Base-by-base conservation (phyloP, 2,888 invertebrate genomes). In the Lysandra bellargus region DNA sequence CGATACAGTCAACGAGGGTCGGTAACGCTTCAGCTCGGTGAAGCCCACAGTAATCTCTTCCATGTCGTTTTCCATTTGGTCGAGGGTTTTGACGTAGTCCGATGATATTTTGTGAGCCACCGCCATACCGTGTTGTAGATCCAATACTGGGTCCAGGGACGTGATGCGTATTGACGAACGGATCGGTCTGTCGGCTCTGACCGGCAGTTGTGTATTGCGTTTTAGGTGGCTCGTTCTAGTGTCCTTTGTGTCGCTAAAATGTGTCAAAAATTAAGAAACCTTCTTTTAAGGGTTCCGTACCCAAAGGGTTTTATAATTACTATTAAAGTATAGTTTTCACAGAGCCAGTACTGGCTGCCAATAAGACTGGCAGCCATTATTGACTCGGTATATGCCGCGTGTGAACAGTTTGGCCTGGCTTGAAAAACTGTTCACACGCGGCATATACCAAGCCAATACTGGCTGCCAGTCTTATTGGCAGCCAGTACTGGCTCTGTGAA, bases 51-150 rank as follows among this genome's bases (percentile, higher is more conserved):
- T 90, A 75, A 80, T 86, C 40, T 87, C 85, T 2, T 78, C 53
- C 33, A 14, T 33, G 69, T 81, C 86, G 3, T 87, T 85, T 79
- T 88, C 86, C 3, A 89, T 86, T 79, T 87, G 85, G 53, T 89
- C 88, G 37, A 92, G 88, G 1, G 91, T 90, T 80, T 87, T 90
- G 0, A 91, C 90, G 80, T 92, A 92, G 80, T 93, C 92, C 0
- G 91, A 88, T 2, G 93, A 93, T 82, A 92, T 88, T 83, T 92
- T 92, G 12, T 91, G 86, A 1, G 85, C 85, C 1, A 88, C 80
- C 80, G 83, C 89, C 80, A 86, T 87, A 2, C 88, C 88, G 81
- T 91, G 90, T 83, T 91, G 91, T 69, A 91, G 61, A n/a, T 86
- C 85, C 0, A 91, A 85, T 3, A 89, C 83, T 7, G 88, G 83